Base-by-base conservation (phyloP, 2,888 invertebrate species). In the Nomada flava region DNA sequence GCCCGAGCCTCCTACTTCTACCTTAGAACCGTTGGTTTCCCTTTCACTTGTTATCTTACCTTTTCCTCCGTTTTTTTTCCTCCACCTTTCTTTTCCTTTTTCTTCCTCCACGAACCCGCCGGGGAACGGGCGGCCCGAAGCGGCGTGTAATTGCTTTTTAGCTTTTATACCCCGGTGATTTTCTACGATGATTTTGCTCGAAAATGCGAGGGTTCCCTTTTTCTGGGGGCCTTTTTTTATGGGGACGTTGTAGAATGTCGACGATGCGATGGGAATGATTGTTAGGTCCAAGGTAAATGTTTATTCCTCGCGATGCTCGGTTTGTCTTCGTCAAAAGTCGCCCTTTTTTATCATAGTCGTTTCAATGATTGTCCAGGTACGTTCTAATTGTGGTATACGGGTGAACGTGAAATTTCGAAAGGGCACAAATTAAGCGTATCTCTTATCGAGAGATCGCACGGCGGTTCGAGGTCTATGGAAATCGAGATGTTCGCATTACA, bases 351-450 rank as follows among this genome's bases (percentile, higher is more conserved):
- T 7, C 36, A 7, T 7, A 36, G 9, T 7, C 36, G 5, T 36
- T 36, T 36, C 36, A 36, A 36, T 7, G 36, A 36, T 36, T 36
- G 36, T 29, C 29, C 29, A 29, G 7, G 29, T 9, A 4, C 7
- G 44, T 69, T 69, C 57, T n/a, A 59, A 47, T 69, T 59, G 57
- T 4, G 69, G 69, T 15, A n/a, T 2, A 2, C 18, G n/a, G n/a
- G 7, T 11, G n/a, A 57, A 15, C 11, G 18, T 9, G 20, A 23
- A 47, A 20, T 10, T 15, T 2, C 7, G 0, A 44, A 13, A 36
- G 36, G 20, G 11, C 42, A 69, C 23, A 44, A 69, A 26, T 57
- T 1, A 26, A 15, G 2, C 55, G n/a, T 44, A 68, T 69, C 44
- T 1, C 9, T n/a, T 59, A 13, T 47, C 44, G 26, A 53, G 42